Base-by-base conservation (phyloP, 2,113 vertebrate species). In the Syngnathoides biaculeatus region DNA sequence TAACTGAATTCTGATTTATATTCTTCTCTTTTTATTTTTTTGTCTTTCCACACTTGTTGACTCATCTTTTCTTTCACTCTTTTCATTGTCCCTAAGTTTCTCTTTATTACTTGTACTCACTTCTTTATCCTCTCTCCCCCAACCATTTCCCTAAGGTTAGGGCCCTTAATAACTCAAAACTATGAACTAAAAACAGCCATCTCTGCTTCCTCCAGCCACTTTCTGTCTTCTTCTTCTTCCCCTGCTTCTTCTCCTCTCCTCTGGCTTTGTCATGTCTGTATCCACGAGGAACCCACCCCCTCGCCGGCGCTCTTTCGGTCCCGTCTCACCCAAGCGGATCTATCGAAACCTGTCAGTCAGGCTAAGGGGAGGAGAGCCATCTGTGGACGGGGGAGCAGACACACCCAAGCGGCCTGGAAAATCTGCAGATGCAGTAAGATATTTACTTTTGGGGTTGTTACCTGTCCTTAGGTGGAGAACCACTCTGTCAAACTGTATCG, bases 321-420 rank as follows among this genome's bases (percentile, higher is more conserved):
- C 91, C 0, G 89, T 91, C 53, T 92, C 87, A 0, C 89, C 91
- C n/a, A 92, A 92, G 64, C 90, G 90, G 68, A 78, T 92, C 82
- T 92, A 92, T 63, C 88, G 91, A 74, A 92, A 90, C 80, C 86
- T 92, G 74, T 92, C 91, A 0, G 78, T 91, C 80, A 83, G 87
- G 68, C 83, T 92, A 62, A 85, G 75, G 69, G 82, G 88, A 0
- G 84, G 87, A 50, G 90, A 91, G 47, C 70, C 89, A 6, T 71
- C 79, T 12, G 71, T 73, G 45, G 64, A 70, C 0, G 70, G 57
- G 56, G 81, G 81, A 38, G 48, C 43, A 27, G 71, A 78, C 30
- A 0, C 61, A 4, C 60, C 77, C 72, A 87, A 69, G 63, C 64
- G 79, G 20, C 62, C 61, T 56, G 75, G 79, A 82, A 91, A 80